Base-by-base conservation (phyloP, 2,797 vertebrate species). In the Chaunax sp. region DNA sequence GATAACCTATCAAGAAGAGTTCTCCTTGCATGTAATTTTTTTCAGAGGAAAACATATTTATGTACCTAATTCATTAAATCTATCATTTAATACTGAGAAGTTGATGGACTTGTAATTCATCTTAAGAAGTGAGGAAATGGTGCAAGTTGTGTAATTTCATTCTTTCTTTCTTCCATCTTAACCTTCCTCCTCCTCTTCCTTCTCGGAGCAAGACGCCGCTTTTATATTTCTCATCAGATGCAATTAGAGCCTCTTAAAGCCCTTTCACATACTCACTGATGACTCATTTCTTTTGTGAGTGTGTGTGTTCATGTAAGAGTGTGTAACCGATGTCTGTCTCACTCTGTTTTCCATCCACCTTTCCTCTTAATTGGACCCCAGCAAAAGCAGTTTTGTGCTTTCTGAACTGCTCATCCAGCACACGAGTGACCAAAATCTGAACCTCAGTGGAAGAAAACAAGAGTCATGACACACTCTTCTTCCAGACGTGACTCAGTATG, bases 181-280 rank as follows among this genome's bases (percentile, higher is more conserved):
- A 30, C 53, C 63, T 14, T 75, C 61, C 69, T 80, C 82, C 68
- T 71, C 71, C 60, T 74, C 69, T 79, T 85, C 71, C 70, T 82
- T 75, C 69, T 88, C 78, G 72, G 74, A 75, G 80, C 74, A 77
- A 85, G 69, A 80, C 61, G 79, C 73, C 61, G 72, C 68, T 87
- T 88, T 87, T 86, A 67, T 80, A 82, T 87, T 87, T 84, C 87
- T 87, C 80, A 87, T 82, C 84, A 90, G 82, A 91, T 85, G 77
- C 82, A 90, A 87, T 92, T 89, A 88, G 78, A 86, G 82, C 77
- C 81, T 82, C 76, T 89, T 83, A 87, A 89, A 89, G 74, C 83
- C 77, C 71, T 90, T 87, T 87, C 79, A 81, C 83, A 84, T 58
- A 81, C 80, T 85, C 77, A 70, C 59, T 74, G 72, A 76, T 89